A percentile compares a stretch with the other conserved stretches of the same genome.
Conservation (phyloP, 2,113 vertebrate genomes). For the Monopterus albus region DNA sequence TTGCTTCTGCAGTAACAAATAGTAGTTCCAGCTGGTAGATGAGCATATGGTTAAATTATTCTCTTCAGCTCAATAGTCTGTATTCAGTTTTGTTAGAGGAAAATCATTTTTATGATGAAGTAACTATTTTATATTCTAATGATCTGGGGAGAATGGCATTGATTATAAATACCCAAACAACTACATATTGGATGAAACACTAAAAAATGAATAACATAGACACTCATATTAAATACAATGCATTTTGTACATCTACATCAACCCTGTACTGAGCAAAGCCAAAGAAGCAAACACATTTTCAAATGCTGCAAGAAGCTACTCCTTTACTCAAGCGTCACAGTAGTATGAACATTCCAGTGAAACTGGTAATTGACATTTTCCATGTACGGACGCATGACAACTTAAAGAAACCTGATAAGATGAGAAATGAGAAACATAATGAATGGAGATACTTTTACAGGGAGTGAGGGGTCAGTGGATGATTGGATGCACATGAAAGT, state of each 20-base stretch:
- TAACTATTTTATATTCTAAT: slow-evolving; percentile 40
- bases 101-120: slow-evolving; percentile 39
- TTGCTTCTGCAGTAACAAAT: slow-evolving; percentile 26
- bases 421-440: background rate
- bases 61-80: slow-evolving; percentile 30
- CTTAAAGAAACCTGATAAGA: slow-evolving; percentile 14
- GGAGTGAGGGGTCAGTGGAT: background rate
- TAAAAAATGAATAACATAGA: slow-evolving; percentile 27
- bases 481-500: slow-evolving; percentile 4
- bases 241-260: slow-evolving; percentile 2
- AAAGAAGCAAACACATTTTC: slow-evolving; percentile 24
- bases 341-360: background rate
- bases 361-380: slow-evolving; percentile 4
- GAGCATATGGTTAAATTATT: slow-evolving; percentile 57
- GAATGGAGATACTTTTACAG: slow-evolving; percentile 6
- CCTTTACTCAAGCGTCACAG: background rate
- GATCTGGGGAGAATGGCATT: slow-evolving; percentile 20
- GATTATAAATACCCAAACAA: slow-evolving; percentile 36
- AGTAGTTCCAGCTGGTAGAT: slow-evolving; percentile 57
- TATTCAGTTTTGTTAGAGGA: slow-evolving; percentile 21
- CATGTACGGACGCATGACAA: background rate
- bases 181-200: slow-evolving; percentile 26
- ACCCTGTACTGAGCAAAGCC: slow-evolving; percentile 3
- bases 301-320: background rate
- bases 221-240: background rate